phyloP scores from a whole-genome alignment of 53 echinoderm and acorn worm genomes.

The Actinopyga echinites region DNA sequence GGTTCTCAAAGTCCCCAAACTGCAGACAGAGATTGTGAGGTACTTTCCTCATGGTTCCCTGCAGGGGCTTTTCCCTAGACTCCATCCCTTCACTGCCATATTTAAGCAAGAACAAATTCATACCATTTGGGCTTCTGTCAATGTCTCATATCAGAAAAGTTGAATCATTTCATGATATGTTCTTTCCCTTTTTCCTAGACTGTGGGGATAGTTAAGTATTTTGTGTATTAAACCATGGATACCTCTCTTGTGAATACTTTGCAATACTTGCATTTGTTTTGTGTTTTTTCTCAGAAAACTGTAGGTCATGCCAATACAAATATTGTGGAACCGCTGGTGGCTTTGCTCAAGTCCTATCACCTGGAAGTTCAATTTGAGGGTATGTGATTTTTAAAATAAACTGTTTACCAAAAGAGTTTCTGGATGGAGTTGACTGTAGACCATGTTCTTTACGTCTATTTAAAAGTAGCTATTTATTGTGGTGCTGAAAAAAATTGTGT shows the following conservation, averaged over 20 bases:
- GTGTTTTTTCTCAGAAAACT: slow-evolving; percentile 65
- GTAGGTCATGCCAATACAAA: slow-evolving; percentile 90
- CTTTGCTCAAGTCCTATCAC: slow-evolving; percentile 87
- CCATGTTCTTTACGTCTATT: no score
- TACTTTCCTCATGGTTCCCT: no score
- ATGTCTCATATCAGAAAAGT: neutral
- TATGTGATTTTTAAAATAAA: slow-evolving; percentile 19
- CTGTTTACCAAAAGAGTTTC: no score
- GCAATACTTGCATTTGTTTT: neutral
- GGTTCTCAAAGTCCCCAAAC: no score
- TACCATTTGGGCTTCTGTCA: no score
- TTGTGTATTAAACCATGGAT: neutral
- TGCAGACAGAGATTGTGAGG: no score
- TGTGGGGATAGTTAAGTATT: neutral
- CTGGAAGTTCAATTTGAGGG: slow-evolving; percentile 98
- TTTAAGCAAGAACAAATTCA: no score
- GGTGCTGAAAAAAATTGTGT: no score
- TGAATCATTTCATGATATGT: neutral
- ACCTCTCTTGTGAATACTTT: neutral
- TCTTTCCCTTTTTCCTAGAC: neutral
- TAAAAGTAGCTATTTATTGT: no score
- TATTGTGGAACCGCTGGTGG: slow-evolving; percentile 84
- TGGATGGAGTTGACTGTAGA: no score
- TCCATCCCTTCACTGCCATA: no score
- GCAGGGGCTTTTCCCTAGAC: no score